A percentile compares a stretch with the other conserved stretches of the same genome.
These are phyloP conservation scores for Pyrocephalus nanus DNA, from an alignment of 2,797 vertebrate species.

Conservation along the genomic window DNA sequence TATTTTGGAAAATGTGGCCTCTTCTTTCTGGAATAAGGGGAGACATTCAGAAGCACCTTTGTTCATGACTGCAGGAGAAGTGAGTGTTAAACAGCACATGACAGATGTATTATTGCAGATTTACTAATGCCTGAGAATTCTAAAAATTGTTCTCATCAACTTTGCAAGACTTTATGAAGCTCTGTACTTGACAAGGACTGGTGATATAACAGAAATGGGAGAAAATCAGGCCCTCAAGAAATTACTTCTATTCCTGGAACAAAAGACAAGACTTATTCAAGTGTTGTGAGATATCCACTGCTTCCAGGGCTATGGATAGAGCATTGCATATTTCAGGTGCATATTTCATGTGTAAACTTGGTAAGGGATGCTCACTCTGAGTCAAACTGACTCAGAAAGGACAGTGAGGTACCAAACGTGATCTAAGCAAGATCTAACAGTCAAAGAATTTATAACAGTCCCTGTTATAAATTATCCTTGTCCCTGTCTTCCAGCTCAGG, in stretches of 20 bases:
- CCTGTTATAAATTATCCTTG: too few relatives aligned
- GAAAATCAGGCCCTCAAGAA: not conserved
- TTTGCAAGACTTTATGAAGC: not conserved
- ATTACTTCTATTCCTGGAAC: fast-evolving
- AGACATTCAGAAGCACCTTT: not conserved
- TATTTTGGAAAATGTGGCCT: not conserved
- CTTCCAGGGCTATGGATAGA: not conserved
- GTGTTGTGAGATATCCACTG: not conserved
- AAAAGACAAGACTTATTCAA: not conserved
- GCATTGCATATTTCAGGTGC: not conserved
- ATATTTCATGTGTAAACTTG: not conserved
- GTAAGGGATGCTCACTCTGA: not conserved
- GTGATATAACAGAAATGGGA: not conserved
- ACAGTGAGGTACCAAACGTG: not conserved
- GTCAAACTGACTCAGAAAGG: not conserved
- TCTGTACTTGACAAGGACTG: not conserved
- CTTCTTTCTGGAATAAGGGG: not conserved
- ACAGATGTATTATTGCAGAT: not conserved
- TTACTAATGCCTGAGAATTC: not conserved
- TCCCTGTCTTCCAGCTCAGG: not conserved
- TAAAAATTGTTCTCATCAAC: not conserved
- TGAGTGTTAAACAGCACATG: not conserved
- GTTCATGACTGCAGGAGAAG: fast-evolving
- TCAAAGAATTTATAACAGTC: not conserved
- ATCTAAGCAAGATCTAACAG: not conserved